Evolutionary conservation across 2,797 vertebrate species (phyloP).

Genomic region (Bradypus variegatus): DNA sequence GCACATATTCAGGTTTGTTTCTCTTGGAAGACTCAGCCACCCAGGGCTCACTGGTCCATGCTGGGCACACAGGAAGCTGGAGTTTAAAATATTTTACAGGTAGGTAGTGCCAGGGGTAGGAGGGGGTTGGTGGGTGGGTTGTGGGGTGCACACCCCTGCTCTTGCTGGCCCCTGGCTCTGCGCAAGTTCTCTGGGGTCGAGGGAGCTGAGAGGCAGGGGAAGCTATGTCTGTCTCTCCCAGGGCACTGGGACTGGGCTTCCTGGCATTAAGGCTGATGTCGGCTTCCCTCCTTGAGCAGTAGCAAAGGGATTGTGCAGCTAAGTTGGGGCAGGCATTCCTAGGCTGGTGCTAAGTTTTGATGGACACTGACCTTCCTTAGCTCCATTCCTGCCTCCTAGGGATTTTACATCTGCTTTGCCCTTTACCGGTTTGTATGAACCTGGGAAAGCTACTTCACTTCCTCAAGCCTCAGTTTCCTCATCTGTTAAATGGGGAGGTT

Average conservation of each 20-base stretch:
- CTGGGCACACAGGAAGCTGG: neutral
- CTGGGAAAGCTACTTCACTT: neutral
- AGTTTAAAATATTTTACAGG: neutral
- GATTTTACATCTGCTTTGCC: neutral
- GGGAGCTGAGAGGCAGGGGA: neutral
- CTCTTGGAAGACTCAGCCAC: conserved; percentile 26
- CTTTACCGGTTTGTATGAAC: neutral
- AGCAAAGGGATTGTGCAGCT: neutral
- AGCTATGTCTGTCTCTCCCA: rapidly evolving
- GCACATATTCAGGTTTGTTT: neutral
- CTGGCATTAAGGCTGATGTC: neutral
- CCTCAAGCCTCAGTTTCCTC: neutral
- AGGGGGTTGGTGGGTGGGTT: too few species aligned
- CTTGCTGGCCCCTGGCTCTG: neutral
- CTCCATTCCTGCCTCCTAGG: neutral
- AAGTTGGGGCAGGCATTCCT: rapidly evolving
- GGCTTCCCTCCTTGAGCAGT: neutral
- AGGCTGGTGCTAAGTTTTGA: neutral
- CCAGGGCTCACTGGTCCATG: conserved; percentile 16
- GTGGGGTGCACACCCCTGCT: neutral
- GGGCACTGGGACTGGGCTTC: neutral
- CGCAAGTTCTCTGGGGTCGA: neutral
- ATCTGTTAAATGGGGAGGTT: neutral
- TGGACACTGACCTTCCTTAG: too few species aligned
- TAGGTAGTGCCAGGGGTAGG: neutral